A percentile compares a stretch with the other conserved stretches of the same genome.
Conservation (phyloP, 2,888 invertebrate genomes). For the Loripinus fragilis region DNA sequence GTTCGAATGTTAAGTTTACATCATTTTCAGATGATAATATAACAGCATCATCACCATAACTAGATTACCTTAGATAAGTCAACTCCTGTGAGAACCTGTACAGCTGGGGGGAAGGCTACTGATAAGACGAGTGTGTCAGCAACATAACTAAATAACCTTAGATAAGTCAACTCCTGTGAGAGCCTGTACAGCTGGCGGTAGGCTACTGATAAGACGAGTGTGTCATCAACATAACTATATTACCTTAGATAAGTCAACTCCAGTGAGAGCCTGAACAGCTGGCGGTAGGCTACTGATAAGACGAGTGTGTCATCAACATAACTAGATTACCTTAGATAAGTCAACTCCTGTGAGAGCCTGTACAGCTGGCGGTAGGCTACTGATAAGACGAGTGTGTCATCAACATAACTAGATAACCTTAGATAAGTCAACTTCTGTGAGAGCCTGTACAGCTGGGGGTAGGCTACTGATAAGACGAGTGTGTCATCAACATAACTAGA, state of each 20-base stretch:
- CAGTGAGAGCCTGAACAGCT: conserved; percentile 95
- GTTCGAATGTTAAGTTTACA: too few relatives aligned
- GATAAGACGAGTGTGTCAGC: conserved; percentile 88
- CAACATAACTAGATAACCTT: too few relatives aligned
- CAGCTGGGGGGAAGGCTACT: conserved; percentile 96
- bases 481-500: too few relatives aligned
- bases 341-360: too few relatives aligned
- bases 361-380: too few relatives aligned
- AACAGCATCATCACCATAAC: not conserved
- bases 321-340: too few relatives aligned
- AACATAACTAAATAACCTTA: conserved; percentile 72
- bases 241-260: conserved; percentile 90
- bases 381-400: too few relatives aligned
- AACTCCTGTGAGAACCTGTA: conserved; percentile 96
- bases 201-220: conserved; percentile 92
- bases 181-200: conserved; percentile 96
- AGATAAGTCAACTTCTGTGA: too few relatives aligned
- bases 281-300: conserved; percentile 96
- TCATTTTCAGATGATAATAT: too few relatives aligned
- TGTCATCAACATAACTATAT: not conserved
- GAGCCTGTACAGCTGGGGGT: too few relatives aligned
- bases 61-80: conserved; percentile 87
- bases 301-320: too few relatives aligned
- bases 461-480: too few relatives aligned
- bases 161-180: conserved; percentile 95